phyloP scores from a whole-genome alignment of 2,113 vertebrate genomes.

The Irena cyanogastra region DNA sequence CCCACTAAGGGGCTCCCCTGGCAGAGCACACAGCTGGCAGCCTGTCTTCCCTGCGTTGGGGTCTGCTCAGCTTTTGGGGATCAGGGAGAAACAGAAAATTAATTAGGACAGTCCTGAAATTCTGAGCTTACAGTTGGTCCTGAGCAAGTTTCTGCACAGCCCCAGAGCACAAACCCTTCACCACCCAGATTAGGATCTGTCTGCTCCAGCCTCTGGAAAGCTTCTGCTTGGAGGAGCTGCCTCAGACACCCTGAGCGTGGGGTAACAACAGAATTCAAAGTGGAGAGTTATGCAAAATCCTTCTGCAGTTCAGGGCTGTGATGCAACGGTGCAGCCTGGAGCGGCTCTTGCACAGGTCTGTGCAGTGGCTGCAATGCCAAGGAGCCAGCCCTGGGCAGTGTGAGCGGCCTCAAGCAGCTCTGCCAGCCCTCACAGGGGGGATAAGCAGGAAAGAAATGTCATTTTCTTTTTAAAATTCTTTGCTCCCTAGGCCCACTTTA shows the following conservation, averaged over 20 bases:
- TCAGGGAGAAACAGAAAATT: neutral
- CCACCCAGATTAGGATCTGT: neutral
- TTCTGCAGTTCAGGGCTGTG: neutral
- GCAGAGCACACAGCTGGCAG: neutral
- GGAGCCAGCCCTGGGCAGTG: neutral
- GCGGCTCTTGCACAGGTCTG: constrained; percentile 2
- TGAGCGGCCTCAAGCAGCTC: neutral
- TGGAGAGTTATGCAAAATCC: neutral
- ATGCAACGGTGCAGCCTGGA: neutral
- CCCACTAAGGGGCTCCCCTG: neutral
- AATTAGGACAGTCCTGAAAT: neutral
- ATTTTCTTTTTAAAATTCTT: neutral
- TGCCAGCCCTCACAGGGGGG: neutral
- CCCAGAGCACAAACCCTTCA: neutral
- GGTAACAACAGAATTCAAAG: neutral
- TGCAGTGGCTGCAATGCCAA: neutral
- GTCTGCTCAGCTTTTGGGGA: neutral
- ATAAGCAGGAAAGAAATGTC: neutral
- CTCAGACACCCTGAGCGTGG: neutral
- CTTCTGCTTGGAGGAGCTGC: neutral
- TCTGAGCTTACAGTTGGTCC: neutral
- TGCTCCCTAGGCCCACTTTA: neutral
- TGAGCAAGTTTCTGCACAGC: neutral
- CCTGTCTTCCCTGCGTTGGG: rapidly evolving
- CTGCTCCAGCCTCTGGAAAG: neutral